These are phyloP conservation scores for Taeniopygia guttata DNA, from an alignment of 2,797 vertebrate genomes.

Conservation along the genomic window DNA sequence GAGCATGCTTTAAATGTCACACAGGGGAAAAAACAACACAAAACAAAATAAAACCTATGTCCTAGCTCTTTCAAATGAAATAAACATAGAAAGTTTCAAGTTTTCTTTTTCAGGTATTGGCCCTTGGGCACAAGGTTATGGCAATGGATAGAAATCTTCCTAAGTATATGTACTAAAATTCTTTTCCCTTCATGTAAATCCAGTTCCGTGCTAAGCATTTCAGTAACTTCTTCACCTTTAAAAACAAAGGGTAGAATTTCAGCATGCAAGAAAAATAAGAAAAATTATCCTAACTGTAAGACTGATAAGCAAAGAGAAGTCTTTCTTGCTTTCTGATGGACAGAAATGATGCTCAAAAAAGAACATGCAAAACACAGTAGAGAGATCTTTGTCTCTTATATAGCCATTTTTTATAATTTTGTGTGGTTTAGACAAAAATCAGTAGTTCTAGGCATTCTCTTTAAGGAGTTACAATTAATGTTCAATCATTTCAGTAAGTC, in stretches of 20 bases:
- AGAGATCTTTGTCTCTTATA: background rate
- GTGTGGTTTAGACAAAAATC: background rate
- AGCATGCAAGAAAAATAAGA: background rate
- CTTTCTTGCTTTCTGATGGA: background rate
- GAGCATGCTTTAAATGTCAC: background rate
- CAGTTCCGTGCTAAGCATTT: background rate
- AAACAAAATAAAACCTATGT: background rate
- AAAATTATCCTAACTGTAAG: background rate
- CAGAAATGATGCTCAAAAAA: background rate
- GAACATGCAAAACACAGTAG: background rate
- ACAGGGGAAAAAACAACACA: fast-evolving
- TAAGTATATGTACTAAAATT: background rate
- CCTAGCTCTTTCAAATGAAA: background rate
- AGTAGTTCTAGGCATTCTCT: background rate
- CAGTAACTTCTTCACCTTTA: background rate
- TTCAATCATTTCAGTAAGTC: background rate
- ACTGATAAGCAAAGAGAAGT: background rate
- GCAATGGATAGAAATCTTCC: background rate
- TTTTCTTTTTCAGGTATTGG: background rate
- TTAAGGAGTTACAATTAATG: background rate
- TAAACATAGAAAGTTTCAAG: background rate
- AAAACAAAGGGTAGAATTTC: background rate
- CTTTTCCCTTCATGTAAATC: background rate
- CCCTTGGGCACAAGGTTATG: background rate
- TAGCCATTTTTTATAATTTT: background rate